Percentiles rank a stretch among this genome's conserved stretches.
Conservation (phyloP, 2,797 vertebrate genomes). For the Acrossocheilus fasciatus region DNA sequence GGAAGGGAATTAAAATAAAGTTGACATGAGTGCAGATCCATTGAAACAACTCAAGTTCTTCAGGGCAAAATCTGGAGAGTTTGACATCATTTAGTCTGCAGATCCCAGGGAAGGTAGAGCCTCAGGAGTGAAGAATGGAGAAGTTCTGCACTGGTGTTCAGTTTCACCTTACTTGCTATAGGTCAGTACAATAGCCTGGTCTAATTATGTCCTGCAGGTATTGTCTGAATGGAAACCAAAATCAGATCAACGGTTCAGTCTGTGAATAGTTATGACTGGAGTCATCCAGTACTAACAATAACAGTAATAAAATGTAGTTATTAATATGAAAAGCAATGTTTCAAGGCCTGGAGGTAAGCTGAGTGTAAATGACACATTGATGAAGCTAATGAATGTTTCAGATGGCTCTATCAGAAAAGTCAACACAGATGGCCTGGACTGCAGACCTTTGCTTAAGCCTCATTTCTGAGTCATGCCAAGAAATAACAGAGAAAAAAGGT, state of each 20-base stretch:
- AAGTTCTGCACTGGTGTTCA: conserved; percentile 56
- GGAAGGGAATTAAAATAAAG: conserved; percentile 9
- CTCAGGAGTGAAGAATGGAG: conserved; percentile 39
- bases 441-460: conserved; percentile 28
- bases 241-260: conserved; percentile 42
- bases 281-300: conserved; percentile 41
- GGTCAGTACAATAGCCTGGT: conserved; percentile 73
- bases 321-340: conserved; percentile 39
- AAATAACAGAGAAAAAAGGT: conserved; percentile 22
- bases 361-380: conserved; percentile 3
- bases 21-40: conserved; percentile 8
- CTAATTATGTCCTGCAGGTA: conserved; percentile 76
- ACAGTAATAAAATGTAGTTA: conserved; percentile 29
- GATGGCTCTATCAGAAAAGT: conserved; percentile 28
- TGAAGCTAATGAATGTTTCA: conserved; percentile 30
- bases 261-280: conserved; percentile 33
- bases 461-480: conserved; percentile 24
- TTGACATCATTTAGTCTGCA: conserved; percentile 14
- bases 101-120: conserved; percentile 20
- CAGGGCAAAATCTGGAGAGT: conserved; percentile 25
- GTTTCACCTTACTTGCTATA: conserved; percentile 78
- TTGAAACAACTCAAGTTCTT: conserved; percentile 10
- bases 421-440: conserved; percentile 40
- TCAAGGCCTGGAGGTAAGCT: conserved; percentile 15
- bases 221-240: conserved; percentile 56